These are phyloP conservation scores for Hemiscyllium ocellatum DNA, from an alignment of 2,113 vertebrate genomes.

Conservation along the genomic window DNA sequence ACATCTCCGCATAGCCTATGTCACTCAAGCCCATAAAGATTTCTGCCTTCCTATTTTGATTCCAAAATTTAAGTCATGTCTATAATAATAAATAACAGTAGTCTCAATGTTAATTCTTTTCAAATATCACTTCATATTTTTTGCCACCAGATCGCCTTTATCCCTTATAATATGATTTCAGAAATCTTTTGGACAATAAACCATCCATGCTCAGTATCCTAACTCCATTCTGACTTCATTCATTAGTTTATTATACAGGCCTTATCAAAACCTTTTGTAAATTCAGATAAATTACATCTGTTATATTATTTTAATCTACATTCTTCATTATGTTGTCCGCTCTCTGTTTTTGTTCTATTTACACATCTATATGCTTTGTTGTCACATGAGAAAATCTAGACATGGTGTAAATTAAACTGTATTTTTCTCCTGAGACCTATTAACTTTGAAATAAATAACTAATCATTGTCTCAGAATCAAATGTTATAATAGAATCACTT, in stretches of 20 bases:
- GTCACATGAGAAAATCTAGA: background rate
- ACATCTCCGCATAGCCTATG: too few relatives aligned
- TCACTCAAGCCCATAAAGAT: too few relatives aligned
- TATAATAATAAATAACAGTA: background rate
- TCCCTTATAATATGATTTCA: too few relatives aligned
- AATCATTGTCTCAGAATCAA: background rate
- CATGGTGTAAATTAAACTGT: background rate
- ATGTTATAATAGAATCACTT: background rate
- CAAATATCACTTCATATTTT: background rate
- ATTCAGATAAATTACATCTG: background rate
- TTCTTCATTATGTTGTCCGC: too few relatives aligned
- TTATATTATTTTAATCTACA: too few relatives aligned
- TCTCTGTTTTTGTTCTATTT: background rate
- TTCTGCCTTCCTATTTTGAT: background rate
- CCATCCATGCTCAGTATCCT: background rate
- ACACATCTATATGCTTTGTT: background rate
- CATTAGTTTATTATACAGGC: background rate
- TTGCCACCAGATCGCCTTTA: background rate
- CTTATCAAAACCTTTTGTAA: background rate
- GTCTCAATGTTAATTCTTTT: background rate
- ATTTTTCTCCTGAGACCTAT: background rate
- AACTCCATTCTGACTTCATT: background rate
- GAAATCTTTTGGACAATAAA: too few relatives aligned
- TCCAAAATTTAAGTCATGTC: background rate
- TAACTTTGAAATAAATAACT: background rate